These are phyloP conservation scores for Salvelinus fontinalis DNA, from an alignment of 2,113 vertebrate genomes.

Conservation along the genomic window DNA sequence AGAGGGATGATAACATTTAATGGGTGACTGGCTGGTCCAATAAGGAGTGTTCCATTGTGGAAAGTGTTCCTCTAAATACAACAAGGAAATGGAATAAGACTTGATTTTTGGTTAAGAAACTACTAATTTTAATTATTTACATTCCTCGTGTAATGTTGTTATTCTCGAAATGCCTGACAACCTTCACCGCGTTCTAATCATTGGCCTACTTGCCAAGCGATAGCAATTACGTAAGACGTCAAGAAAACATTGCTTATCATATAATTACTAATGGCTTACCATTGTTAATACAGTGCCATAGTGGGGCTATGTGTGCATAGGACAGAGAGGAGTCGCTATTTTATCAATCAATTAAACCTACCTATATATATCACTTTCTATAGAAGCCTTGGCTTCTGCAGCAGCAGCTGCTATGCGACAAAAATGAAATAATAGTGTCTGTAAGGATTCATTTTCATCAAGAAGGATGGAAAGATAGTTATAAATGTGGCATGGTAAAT, in stretches of 20 bases:
- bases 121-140: neutral
- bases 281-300: neutral
- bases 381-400: neutral
- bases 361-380: neutral
- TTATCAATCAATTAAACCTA: neutral
- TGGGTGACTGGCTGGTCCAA: neutral
- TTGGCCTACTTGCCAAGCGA: too few species aligned
- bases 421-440: neutral
- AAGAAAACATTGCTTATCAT: neutral
- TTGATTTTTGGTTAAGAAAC: neutral
- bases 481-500: neutral
- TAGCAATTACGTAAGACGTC: too few species aligned
- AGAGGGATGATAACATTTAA: neutral
- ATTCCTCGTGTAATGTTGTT: neutral
- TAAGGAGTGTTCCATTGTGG: neutral
- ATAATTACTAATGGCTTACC: neutral
- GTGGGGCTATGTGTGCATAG: neutral
- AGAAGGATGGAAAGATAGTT: neutral
- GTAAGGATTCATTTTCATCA: constrained; percentile 15
- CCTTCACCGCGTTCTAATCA: neutral
- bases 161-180: neutral
- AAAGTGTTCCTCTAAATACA: neutral
- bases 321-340: neutral
- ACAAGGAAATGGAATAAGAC: neutral
- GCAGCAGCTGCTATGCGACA: constrained; percentile 13